Evolutionary conservation across 2,888 invertebrate genomes (phyloP), one percentile per base, ranked within the genome.

Genomic region (Leptinotarsa haldemani): DNA sequence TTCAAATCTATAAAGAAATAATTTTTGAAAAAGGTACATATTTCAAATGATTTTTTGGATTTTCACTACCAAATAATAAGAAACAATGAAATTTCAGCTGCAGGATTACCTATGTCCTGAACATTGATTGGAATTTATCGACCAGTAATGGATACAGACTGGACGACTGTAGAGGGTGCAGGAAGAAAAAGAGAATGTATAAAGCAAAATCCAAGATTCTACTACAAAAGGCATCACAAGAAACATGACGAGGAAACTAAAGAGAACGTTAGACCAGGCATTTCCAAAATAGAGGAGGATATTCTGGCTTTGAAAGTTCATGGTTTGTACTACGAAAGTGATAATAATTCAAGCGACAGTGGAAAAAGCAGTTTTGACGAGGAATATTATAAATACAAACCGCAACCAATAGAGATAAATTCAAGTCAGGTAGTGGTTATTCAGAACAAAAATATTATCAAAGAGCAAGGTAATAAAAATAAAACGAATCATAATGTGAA

Each of bases 341-440:
- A 61, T 61, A 15, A 18, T 61, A 16, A 25, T 18, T 16, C 30
- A 15, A 61, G 61, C 30, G 61, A 61, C 15, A 61, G 61, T 61
- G 61, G 61, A 30, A 25, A 61, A 15, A 61, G 61, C 2, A 61
- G 30, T 16, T 61, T 61, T 13, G 61, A 61, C 16, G 61, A 61
- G 25, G 61, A 61, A 30, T 61, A 61, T 61, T 30, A 61, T 16
- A 12, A 30, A 61, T 30, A 61, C 25, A 61, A 61, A 61, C 61
- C 61, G 18, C 25, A 61, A 61, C 61, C 61, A 25, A 30, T 61
- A 16, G 25, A 15, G 2, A 30, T 25, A 25, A 30, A 61, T 30
- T 4, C 7, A 13, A 30, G 15, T 4, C 61, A 16, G 9, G 7
- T 61, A 7, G 18, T 61, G 13, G 61, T 61, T 13, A 61, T 61